Evolutionary conservation across 2,888 invertebrate species (phyloP), one percentile per base, ranked within the genome.

Genomic region (Timema cristinae): DNA sequence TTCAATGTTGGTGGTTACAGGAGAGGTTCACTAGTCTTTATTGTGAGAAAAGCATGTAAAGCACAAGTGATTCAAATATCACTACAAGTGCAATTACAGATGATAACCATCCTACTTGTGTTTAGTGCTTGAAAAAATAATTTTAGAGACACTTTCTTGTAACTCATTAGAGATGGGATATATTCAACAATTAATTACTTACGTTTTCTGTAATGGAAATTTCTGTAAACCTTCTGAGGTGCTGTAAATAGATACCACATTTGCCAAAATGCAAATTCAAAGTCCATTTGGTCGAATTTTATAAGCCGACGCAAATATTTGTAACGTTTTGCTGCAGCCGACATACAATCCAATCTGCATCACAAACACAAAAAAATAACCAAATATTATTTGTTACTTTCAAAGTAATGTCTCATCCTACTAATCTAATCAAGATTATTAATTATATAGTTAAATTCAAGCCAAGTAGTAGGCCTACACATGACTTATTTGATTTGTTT

Each of bases 261-360:
- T 87, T 99, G 98, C 98, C 98, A 99, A n/a, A 93, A 85, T 0
- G 98, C 98, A 85, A 97, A 98, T 82, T 99, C 97, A 84, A 99
- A 99, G 84, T 99, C 98, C 98, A 99, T 99, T 84, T 98, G 98
- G 79, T 94, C 90, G 80, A 97, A 96, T 82, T 94, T 93, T 73
- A 95, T 86, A 73, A 96, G 83, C 79, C 95, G 87, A 76, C 93
- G 85, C 69, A 97, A 84, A 83, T 95, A 95, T 84, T 93, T 92
- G 83, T 93, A 93, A 75, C 93, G 88, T 84, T 97, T 96, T 63
- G 93, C 91, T 61, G 95, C 91, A 4, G 95, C 96, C 72, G 93
- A 91, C 78, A 91, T 90, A 78, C 90, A 90, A 77, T 90, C 89
- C 67, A 88, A 86, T 78, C 90, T 89, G 79, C 86, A 86, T 79